Base-by-base conservation (phyloP, 2,113 vertebrate genomes). In the Leuciscus idus region DNA sequence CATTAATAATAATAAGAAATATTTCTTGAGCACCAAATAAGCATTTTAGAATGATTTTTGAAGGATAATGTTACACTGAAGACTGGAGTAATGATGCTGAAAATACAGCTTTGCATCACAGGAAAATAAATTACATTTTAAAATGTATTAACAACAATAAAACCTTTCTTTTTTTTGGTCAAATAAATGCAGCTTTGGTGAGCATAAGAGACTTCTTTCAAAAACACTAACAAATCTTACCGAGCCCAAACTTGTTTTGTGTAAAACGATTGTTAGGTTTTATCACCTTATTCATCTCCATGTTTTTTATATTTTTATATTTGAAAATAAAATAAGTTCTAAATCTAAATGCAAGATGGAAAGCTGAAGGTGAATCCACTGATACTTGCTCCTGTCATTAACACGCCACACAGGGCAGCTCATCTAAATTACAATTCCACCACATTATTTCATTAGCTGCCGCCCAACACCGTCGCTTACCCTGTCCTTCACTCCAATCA, bases 361-460 rank as follows among this genome's bases (percentile, higher is more conserved):
- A 96, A 94, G 95, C 95, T 97, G 96, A 97, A 97, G 97, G 97
- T 98, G 97, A 97, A 95, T 96, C 94, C 48, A 46, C 36, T n/a
- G 73, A 75, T 28, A 57, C 75, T 95, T 95, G 94, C 93, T 94
- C 94, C 92, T 94, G 93, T 94, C 94, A 96, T 97, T 97, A 96
- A 96, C 96, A 97, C 97, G 97, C 96, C 96, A 93, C 94, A 92
- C 95, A 92, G 92, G 93, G 94, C 92, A 91, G 94, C 95, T 97
- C 96, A 96, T 96, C 96, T 96, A 96, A 96, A 98, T 97, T 96
- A 97, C 96, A 96, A 95, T 43, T 96, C 96, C 95, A 93, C 94
- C 92, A 92, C 87, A 91, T 92, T 95, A 95, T 97, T 94, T 97
- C 96, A 96, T 97, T 97, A 96, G 96, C 96, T 92, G 94, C 84